Conservation (phyloP, 53 echinoderm and acorn worm genomes). For the Paracentrotus lividus region DNA sequence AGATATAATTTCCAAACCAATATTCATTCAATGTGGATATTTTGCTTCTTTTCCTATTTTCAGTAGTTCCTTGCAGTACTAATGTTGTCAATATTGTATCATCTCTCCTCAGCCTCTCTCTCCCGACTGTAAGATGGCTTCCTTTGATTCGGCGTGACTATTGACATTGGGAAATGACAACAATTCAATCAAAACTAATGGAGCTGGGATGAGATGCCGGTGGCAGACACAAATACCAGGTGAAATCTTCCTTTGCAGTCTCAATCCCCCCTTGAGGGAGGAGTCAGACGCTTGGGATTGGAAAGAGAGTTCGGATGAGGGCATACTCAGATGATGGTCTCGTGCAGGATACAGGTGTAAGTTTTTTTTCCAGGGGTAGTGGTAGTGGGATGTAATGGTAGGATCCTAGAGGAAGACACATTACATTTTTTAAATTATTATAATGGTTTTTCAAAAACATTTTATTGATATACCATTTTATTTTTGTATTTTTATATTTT, state of each 20-base stretch:
- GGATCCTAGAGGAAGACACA: too few relatives aligned
- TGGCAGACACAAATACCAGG: slow-evolving; percentile 58
- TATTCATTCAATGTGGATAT: too few relatives aligned
- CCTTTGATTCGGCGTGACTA: slow-evolving; percentile 14
- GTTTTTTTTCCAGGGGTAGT: too few relatives aligned
- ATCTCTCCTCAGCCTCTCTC: neutral
- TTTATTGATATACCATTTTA: too few relatives aligned
- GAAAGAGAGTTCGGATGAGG: neutral
- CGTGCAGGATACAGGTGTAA: neutral
- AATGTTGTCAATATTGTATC: neutral
- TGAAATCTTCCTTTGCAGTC: slow-evolving; percentile 36
- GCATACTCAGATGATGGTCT: neutral
- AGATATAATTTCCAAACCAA: too few relatives aligned
- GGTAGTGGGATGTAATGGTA: too few relatives aligned
- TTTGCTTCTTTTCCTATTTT: neutral
- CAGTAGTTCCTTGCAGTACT: neutral
- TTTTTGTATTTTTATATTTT: too few relatives aligned
- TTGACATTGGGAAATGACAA: slow-evolving; percentile 64
- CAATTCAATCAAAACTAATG: slow-evolving; percentile 62
- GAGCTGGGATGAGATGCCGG: slow-evolving; percentile 55
- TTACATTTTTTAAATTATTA: too few relatives aligned
- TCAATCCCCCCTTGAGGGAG: slow-evolving; percentile 33
- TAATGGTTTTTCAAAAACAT: too few relatives aligned
- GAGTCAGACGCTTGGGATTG: neutral
- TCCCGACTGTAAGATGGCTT: neutral